Evolutionary conservation across 2,888 invertebrate genomes (phyloP).

Genomic region (Brachyptera risi): DNA sequence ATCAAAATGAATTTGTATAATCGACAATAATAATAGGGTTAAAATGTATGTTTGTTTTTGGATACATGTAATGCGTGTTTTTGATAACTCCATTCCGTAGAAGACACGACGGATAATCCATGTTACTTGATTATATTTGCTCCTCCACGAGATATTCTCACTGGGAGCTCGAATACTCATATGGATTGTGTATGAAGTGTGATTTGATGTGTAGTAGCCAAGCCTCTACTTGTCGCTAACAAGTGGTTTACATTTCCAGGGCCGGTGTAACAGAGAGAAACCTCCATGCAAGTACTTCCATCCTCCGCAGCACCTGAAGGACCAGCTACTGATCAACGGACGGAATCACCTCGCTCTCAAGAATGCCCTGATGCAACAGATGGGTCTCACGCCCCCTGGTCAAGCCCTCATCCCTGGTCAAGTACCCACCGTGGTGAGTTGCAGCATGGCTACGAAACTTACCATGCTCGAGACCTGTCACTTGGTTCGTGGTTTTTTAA

Average conservation of each 20-base stretch:
- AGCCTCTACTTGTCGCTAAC: too few relatives aligned
- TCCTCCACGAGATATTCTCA: too few relatives aligned
- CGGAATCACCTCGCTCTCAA: conserved; percentile 98
- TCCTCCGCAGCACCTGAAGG: conserved; percentile 99
- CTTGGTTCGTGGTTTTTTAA: neutral
- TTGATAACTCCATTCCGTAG: too few relatives aligned
- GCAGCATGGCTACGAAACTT: conserved; percentile 43
- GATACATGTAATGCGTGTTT: too few relatives aligned
- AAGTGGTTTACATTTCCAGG: conserved; percentile 81
- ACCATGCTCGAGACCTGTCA: neutral
- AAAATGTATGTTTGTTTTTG: too few relatives aligned
- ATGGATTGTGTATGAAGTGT: too few relatives aligned
- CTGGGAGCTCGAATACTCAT: too few relatives aligned
- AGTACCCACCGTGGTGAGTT: conserved; percentile 88
- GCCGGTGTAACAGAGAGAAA: conserved; percentile 99
- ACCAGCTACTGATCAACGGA: conserved; percentile 99
- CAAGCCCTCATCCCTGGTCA: conserved; percentile 89
- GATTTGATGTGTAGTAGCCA: too few relatives aligned
- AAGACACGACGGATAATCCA: too few relatives aligned
- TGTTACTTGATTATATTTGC: too few relatives aligned
- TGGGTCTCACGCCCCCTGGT: conserved; percentile 83
- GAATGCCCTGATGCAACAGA: conserved; percentile 95
- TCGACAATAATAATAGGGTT: too few relatives aligned
- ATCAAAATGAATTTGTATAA: too few relatives aligned
- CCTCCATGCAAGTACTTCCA: conserved; percentile 99